These are phyloP conservation scores for Poicephalus meyeri DNA, from an alignment of 2,113 vertebrate genomes.

Conservation along the genomic window DNA sequence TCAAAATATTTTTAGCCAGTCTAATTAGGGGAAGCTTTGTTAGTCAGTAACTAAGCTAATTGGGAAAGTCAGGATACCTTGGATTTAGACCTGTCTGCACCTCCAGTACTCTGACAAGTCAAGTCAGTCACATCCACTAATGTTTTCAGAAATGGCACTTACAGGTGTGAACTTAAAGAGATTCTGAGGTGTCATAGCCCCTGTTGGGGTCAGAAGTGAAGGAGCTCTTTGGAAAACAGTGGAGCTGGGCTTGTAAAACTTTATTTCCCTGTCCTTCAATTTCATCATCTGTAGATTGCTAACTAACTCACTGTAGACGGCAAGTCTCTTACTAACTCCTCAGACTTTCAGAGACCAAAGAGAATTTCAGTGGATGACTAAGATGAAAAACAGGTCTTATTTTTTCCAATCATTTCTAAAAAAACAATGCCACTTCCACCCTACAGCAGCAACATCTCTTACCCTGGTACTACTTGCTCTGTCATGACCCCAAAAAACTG, in stretches of 20 bases:
- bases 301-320: not conserved
- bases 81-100: not conserved
- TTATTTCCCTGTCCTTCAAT: not conserved
- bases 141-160: not conserved
- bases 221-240: not conserved
- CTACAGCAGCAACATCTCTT: not conserved
- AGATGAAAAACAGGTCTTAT: not conserved
- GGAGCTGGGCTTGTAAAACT: not conserved
- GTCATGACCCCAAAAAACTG: not conserved
- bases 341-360: not conserved
- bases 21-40: not conserved
- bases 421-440: not conserved
- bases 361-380: not conserved
- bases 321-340: not conserved
- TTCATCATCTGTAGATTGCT: not conserved
- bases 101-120: not conserved
- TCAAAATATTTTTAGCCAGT: no score
- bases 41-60: not conserved
- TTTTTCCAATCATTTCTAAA: not conserved
- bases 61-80: not conserved
- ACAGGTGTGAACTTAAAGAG: accelerated
- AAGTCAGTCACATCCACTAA: not conserved
- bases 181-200: not conserved
- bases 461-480: not conserved
- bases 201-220: not conserved